Evolutionary conservation across 2,797 vertebrate genomes (phyloP).

Genomic region (Chaetodon trifasciatus): DNA sequence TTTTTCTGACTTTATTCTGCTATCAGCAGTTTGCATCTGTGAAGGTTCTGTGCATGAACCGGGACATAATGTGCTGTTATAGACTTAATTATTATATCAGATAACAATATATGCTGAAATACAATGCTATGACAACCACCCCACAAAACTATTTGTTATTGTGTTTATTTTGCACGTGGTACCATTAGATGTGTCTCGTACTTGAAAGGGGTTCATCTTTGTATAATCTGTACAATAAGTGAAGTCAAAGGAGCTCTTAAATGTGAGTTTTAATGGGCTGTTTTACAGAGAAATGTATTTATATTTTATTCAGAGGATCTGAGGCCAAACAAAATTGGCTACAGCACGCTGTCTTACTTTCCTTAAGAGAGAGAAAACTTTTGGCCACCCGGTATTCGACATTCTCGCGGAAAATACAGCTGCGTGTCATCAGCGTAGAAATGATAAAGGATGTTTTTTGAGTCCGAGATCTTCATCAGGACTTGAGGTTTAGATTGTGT

Average conservation of each 20-base stretch:
- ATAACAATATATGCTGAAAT: constrained; percentile 2
- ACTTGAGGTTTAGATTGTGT: too few relatives aligned
- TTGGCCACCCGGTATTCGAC: background rate
- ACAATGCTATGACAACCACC: background rate
- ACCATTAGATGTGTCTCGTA: background rate
- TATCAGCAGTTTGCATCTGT: background rate
- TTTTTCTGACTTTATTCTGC: background rate
- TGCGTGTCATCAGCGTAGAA: background rate
- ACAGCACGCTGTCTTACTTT: too few relatives aligned
- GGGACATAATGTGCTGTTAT: background rate
- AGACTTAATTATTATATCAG: background rate
- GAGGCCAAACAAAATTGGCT: background rate
- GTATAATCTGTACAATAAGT: background rate
- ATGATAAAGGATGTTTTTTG: background rate
- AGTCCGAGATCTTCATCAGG: background rate
- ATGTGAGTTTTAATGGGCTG: background rate
- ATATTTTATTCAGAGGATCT: background rate
- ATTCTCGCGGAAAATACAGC: background rate
- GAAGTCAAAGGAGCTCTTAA: background rate
- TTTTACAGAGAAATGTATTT: background rate
- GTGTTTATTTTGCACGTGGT: background rate
- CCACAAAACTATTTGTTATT: too few relatives aligned
- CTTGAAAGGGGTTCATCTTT: background rate
- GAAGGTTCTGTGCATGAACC: background rate
- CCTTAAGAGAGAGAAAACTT: background rate